Conservation (phyloP, 1,140 invertebrate species). For the Dendroctonus ponderosae region DNA sequence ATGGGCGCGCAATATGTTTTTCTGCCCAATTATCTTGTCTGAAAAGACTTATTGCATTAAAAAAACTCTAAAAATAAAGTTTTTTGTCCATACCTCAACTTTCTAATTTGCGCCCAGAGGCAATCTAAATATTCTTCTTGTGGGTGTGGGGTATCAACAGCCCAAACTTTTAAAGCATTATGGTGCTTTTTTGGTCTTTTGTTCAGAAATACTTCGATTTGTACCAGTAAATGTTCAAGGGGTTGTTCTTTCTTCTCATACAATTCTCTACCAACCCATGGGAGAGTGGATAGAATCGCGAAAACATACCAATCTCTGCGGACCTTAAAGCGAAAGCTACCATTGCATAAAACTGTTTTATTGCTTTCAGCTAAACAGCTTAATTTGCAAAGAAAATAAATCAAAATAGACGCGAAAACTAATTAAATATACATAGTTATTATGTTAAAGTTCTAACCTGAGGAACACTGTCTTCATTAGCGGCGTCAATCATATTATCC, state of each 20-base stretch:
- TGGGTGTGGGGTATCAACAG: conserved; percentile 85
- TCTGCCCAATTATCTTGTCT: conserved; percentile 94
- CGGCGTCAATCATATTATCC: conserved; percentile 91
- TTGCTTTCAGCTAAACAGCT: background rate
- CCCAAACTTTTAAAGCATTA: conserved; percentile 89
- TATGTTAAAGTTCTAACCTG: conserved; percentile 54
- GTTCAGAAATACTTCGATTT: conserved; percentile 94
- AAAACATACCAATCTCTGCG: conserved; percentile 96
- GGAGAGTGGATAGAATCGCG: conserved; percentile 89
- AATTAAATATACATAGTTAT: background rate
- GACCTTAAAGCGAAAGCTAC: conserved; percentile 52
- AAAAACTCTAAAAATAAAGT: background rate
- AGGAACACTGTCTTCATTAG: conserved; percentile 90
- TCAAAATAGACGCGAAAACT: background rate
- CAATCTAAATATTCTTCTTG: conserved; percentile 99
- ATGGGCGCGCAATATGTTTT: conserved; percentile 93
- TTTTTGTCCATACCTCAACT: conserved; percentile 65
- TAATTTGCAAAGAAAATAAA: background rate
- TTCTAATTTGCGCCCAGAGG: conserved; percentile 93
- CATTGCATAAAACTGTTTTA: conserved; percentile 3
- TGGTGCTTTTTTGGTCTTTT: conserved; percentile 91
- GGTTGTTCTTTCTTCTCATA: conserved; percentile 96
- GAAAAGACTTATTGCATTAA: background rate
- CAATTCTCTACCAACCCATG: conserved; percentile 94
- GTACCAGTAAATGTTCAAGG: conserved; percentile 84